Base-by-base conservation (phyloP, 2,113 vertebrate species). In the Sturnus vulgaris region DNA sequence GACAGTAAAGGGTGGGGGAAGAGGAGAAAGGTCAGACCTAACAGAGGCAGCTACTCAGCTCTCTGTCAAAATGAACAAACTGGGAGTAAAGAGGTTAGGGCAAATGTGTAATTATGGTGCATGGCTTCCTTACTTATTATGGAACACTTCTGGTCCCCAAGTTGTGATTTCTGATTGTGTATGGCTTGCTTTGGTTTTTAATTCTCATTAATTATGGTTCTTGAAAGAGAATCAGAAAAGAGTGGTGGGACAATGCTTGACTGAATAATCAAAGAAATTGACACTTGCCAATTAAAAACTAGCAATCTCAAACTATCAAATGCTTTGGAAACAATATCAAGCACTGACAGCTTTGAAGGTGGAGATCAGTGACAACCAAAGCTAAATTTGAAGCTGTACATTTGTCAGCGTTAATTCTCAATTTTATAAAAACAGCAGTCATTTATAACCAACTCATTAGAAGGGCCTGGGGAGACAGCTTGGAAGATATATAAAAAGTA, bases 41-140 rank as follows among this genome's bases (percentile, higher is more conserved):
- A 75, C 15, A 72, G 93, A 85, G 87, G 82, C 82, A 92, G 82
- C 73, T 82, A 66, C 69, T 75, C 68, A 81, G 88, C 77, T 79
- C 50, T 83, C 90, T 85, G 86, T 15, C 57, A 56, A 77, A 80
- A 65, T 53, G 47, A 8, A 87, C 16, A 39, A 52, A 84, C 0
- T 15, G 31, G 19, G 75, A 79, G n/a, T 82, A 31, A 35, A 87
- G 82, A 92, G 65, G 76, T 88, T 75, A 94, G 31, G 31, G 89
- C 49, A 87, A 57, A 31, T 19, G 33, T 61, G 57, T 52, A 46
- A 81, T 90, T 87, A 75, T 4, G 20, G 22, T 76, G 78, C 25
- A 68, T 12, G 70, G 95, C 94, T 96, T 95, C 90, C 96, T 96
- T 95, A 85, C 94, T 95, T 95, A 81, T 66, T 1, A 0, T 9